phyloP scores from a whole-genome alignment of 2,797 vertebrate genomes.

The Pteronotus mesoamericanus region DNA sequence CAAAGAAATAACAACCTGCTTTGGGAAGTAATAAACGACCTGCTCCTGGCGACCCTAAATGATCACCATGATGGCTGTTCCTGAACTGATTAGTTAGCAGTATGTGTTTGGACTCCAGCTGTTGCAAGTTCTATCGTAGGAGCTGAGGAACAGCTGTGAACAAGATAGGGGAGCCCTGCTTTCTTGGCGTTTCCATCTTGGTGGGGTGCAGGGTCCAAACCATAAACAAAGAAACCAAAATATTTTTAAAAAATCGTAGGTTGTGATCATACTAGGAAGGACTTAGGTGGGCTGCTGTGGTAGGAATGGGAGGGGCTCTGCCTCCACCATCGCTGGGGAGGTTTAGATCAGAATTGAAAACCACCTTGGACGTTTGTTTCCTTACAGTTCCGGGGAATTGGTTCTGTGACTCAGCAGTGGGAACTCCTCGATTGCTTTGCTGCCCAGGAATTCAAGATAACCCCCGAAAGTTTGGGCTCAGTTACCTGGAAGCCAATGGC shows the following conservation, averaged over 20 bases:
- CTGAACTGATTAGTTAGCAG: neutral
- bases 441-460: neutral
- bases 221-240: neutral
- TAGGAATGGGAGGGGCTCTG: rapidly evolving
- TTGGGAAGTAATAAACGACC: neutral
- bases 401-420: neutral
- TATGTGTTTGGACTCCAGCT: rapidly evolving
- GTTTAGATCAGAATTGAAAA: neutral
- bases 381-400: neutral
- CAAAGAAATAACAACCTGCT: neutral
- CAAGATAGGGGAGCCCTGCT: rapidly evolving
- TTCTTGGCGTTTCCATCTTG: neutral
- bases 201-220: neutral
- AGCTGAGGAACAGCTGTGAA: neutral
- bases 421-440: neutral
- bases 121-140: neutral
- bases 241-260: neutral
- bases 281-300: neutral
- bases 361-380: neutral
- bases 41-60: neutral
- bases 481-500: neutral
- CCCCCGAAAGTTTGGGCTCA: neutral
- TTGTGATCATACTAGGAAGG: neutral
- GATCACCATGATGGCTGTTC: neutral
- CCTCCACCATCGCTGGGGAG: neutral